A percentile compares a stretch with the other conserved stretches of the same genome.
Evolutionary conservation across 2,888 invertebrate species (phyloP).

Genomic region (Terebella lapidaria): DNA sequence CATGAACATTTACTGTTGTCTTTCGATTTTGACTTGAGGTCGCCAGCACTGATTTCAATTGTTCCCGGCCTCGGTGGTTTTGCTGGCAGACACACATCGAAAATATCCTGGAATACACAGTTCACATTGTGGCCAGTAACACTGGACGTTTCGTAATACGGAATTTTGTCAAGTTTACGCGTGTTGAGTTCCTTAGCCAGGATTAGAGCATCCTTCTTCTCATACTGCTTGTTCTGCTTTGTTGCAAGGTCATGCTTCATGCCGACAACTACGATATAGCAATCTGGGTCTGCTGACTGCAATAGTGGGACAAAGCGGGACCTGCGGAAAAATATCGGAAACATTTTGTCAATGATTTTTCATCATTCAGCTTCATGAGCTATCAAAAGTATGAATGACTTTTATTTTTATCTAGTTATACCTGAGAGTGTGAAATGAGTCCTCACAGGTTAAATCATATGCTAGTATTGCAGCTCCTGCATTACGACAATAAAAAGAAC

Average conservation of each 20-base stretch:
- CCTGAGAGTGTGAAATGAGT: conserved; percentile 48
- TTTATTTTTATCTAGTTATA: conserved; percentile 23
- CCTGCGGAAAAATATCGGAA: conserved; percentile 28
- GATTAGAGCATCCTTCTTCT: conserved; percentile 34
- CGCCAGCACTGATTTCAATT: too few species aligned
- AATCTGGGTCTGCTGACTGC: conserved; percentile 39
- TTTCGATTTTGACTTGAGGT: too few species aligned
- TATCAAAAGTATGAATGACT: too few species aligned
- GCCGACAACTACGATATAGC: conserved; percentile 45
- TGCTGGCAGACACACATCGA: conserved; percentile 28
- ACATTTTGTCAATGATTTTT: neutral
- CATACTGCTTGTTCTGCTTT: conserved; percentile 28
- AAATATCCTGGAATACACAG: conserved; percentile 47
- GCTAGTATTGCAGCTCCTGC: conserved; percentile 51
- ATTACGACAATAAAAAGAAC: conserved; percentile 49
- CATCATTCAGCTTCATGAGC: neutral
- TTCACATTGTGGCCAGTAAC: conserved; percentile 39
- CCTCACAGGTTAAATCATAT: conserved; percentile 40
- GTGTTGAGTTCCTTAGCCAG: conserved; percentile 22
- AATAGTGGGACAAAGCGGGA: conserved; percentile 44
- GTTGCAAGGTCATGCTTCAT: conserved; percentile 41
- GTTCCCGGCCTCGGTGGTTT: neutral
- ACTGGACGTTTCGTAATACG: conserved; percentile 51
- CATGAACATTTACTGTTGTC: too few species aligned
- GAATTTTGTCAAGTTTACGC: conserved; percentile 21